Percentiles rank a stretch among this genome's conserved stretches.
Evolutionary conservation across 2,113 vertebrate species (phyloP).

Genomic region (Turdus rufiventris): DNA sequence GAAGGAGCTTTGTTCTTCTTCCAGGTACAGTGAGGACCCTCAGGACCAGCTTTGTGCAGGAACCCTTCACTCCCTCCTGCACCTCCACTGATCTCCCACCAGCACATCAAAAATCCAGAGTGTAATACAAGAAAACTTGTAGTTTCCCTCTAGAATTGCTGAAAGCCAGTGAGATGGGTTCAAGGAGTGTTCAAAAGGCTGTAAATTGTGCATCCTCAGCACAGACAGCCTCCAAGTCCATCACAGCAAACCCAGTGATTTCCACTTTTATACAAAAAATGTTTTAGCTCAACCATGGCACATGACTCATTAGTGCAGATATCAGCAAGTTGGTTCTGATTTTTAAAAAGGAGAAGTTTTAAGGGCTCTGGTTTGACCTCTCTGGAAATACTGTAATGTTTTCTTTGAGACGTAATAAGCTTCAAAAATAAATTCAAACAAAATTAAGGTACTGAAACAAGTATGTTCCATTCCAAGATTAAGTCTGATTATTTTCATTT

Average conservation of each 20-base stretch:
- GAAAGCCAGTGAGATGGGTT: neutral
- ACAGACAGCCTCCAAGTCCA: neutral
- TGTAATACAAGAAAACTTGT: neutral
- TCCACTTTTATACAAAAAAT: neutral
- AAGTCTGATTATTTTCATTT: neutral
- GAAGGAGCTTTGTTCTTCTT: neutral
- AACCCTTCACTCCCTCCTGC: neutral
- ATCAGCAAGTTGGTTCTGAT: neutral
- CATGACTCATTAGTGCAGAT: neutral
- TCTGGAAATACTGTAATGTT: neutral
- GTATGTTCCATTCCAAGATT: neutral
- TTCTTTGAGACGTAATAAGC: neutral
- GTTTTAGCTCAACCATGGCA: neutral
- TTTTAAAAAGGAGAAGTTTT: neutral
- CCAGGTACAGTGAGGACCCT: no score
- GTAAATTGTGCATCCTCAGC: neutral
- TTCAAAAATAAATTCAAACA: neutral
- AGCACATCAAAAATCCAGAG: accelerated
- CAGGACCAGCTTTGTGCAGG: neutral
- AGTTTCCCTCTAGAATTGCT: neutral
- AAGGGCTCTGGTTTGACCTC: neutral
- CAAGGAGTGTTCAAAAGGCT: neutral
- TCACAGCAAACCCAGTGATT: neutral
- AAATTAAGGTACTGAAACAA: neutral
- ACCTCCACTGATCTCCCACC: neutral